Conservation (phyloP, 2,888 invertebrate genomes). For the Caenorhabditis sp. region DNA sequence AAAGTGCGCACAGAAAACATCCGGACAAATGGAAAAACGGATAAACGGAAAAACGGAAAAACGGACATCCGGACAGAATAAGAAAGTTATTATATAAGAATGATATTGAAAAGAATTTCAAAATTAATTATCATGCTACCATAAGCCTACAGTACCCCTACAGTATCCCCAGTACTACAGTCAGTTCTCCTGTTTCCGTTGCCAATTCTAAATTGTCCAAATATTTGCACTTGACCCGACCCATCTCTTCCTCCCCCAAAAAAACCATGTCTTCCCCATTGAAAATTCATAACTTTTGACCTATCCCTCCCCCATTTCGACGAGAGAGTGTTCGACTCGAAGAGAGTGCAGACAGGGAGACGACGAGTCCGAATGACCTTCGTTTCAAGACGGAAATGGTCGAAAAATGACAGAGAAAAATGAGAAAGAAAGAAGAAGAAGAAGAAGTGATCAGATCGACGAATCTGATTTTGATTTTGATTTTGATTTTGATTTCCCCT, state of each 20-base stretch:
- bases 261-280: slow-evolving; percentile 16
- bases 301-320: too few species aligned
- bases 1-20: too few species aligned
- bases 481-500: too few species aligned
- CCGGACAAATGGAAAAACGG: too few species aligned
- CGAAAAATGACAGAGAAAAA: not conserved
- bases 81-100: too few species aligned
- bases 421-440: not conserved
- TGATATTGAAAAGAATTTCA: too few species aligned
- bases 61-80: too few species aligned
- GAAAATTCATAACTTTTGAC: slow-evolving; percentile 55
- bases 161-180: not conserved
- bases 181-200: not conserved
- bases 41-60: too few species aligned
- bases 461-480: too few species aligned
- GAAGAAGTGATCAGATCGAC: not conserved
- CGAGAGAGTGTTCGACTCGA: not conserved
- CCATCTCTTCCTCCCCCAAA: not conserved
- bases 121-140: too few species aligned
- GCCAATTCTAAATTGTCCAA: slow-evolving; percentile 7
- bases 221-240: slow-evolving; percentile 37
- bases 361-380: slow-evolving; percentile 2
- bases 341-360: slow-evolving; percentile 1
- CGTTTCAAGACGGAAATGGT: not conserved
- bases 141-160: too few species aligned